Percentiles rank a stretch among this genome's conserved stretches.
These are phyloP conservation scores for Girardinichthys multiradiatus DNA, from an alignment of 2,113 vertebrate species.

Conservation along the genomic window DNA sequence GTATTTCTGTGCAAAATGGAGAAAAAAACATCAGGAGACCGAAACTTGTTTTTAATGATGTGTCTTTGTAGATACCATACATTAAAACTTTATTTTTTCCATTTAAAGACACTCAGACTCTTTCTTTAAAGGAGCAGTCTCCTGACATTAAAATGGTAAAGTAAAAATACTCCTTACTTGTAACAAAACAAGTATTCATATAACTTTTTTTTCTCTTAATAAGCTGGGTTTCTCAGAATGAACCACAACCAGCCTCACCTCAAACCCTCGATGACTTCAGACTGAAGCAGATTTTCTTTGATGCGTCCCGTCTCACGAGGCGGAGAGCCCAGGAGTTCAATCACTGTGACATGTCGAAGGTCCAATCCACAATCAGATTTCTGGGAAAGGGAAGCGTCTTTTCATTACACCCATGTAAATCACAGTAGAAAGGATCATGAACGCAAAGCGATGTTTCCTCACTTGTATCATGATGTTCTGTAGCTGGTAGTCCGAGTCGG, in stretches of 20 bases:
- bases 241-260: constrained; percentile 76
- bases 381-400: constrained; percentile 64
- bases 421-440: neutral
- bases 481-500: constrained; percentile 89
- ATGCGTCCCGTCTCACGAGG: constrained; percentile 89
- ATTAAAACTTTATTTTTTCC: constrained; percentile 18
- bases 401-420: neutral
- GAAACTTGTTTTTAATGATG: neutral
- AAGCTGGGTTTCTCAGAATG: neutral
- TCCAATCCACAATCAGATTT: constrained; percentile 90
- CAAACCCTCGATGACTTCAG: constrained; percentile 88
- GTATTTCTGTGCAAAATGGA: constrained; percentile 15
- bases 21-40: neutral
- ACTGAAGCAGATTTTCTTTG: constrained; percentile 81
- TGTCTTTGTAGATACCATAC: constrained; percentile 12
- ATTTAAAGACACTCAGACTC: constrained; percentile 11
- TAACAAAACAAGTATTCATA: neutral
- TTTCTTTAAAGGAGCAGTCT: constrained; percentile 35
- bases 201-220: too few species aligned
- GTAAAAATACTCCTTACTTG: constrained; percentile 2
- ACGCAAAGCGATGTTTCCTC: constrained; percentile 12
- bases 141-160: too few species aligned
- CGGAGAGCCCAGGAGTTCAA: constrained; percentile 89
- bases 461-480: constrained; percentile 95
- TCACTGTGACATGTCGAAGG: constrained; percentile 85